phyloP scores from a whole-genome alignment of 2,113 vertebrate genomes.

The Cettia cetti region DNA sequence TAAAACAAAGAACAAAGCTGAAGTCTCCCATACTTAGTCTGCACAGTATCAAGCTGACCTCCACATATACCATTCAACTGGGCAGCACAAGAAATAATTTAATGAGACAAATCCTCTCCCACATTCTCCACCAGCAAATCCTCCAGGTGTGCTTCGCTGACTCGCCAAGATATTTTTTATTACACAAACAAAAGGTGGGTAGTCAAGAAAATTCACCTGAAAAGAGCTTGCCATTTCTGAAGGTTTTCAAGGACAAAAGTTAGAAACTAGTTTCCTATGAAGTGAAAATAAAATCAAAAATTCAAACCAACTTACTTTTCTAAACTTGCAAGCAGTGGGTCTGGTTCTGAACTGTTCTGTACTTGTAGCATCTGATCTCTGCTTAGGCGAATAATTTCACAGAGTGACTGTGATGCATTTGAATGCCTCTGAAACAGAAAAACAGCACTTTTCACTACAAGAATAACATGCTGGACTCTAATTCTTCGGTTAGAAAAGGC shows the following conservation, averaged over 20 bases:
- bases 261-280: neutral
- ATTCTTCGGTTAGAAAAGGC: neutral
- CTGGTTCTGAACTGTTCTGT: constrained; percentile 92
- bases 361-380: constrained; percentile 99
- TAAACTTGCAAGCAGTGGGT: constrained; percentile 93
- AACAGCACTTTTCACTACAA: neutral
- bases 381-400: constrained; percentile 98
- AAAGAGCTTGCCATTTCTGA: neutral
- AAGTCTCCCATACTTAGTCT: neutral
- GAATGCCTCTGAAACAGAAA: constrained; percentile 87
- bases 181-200: neutral
- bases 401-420: constrained; percentile 96
- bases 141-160: neutral
- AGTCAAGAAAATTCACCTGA: neutral
- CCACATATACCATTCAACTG: neutral
- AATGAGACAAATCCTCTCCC: neutral
- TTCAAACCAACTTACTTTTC: constrained; percentile 84
- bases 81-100: neutral
- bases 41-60: neutral
- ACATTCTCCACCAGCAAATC: neutral
- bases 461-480: neutral
- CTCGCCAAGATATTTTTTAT: neutral
- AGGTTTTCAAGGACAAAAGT: neutral
- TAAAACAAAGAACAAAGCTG: neutral
- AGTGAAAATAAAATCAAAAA: neutral